Evolutionary conservation across 1,140 invertebrate genomes (phyloP).

Genomic region (Lasaia peninsularis): DNA sequence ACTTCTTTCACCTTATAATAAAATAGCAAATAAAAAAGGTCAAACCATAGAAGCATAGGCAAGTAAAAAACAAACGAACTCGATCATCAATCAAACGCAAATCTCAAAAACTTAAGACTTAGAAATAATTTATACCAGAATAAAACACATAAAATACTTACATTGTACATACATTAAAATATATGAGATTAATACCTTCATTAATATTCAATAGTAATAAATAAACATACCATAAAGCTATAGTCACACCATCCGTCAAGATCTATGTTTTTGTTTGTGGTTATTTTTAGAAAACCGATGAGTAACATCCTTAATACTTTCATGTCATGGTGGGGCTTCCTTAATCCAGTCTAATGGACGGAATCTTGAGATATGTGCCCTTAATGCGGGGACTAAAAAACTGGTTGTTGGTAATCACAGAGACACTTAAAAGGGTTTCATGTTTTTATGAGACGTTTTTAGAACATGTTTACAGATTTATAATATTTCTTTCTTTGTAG

Average conservation of each 20-base stretch:
- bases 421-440: slow-evolving; percentile 7
- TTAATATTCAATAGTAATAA: slow-evolving; percentile 9
- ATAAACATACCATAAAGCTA: not conserved
- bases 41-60: not conserved
- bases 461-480: not conserved
- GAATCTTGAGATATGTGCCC: slow-evolving; percentile 53
- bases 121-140: not conserved
- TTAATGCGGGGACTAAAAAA: slow-evolving; percentile 30
- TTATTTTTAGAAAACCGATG: slow-evolving; percentile 42
- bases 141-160: slow-evolving; percentile 4
- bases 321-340: slow-evolving; percentile 56
- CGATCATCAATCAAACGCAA: not conserved
- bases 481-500: no score
- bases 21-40: no score
- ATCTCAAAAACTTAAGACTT: not conserved
- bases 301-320: slow-evolving; percentile 55
- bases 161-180: not conserved
- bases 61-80: no score
- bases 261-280: slow-evolving; percentile 17
- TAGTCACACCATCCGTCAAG: slow-evolving; percentile 1
- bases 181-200: not conserved
- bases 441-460: not conserved
- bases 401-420: slow-evolving; percentile 15
- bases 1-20: no score
- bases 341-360: slow-evolving; percentile 67